Conservation (phyloP, 1,140 invertebrate species). For the Bactericera cockerelli region DNA sequence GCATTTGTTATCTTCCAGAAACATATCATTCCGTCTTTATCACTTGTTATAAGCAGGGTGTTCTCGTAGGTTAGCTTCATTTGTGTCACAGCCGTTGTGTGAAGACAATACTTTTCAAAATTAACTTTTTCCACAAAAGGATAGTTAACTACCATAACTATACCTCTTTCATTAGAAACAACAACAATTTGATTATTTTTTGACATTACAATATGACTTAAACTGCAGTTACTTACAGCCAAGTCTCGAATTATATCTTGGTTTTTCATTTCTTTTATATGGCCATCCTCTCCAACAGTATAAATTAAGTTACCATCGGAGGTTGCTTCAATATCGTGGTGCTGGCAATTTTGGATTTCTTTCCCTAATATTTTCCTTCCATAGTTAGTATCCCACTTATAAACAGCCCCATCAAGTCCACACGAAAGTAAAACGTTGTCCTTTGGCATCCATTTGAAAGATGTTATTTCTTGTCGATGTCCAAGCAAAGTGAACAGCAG, state of each 20-base stretch:
- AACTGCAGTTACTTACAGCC: not conserved
- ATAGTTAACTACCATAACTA: not conserved
- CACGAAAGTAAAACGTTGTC: conserved; percentile 63
- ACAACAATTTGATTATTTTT: conserved; percentile 2
- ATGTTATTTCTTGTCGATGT: conserved; percentile 32
- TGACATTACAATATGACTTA: not conserved
- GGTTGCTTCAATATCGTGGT: conserved; percentile 41
- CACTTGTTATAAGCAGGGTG: not conserved
- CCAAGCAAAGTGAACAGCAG: not conserved
- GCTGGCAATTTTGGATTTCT: conserved; percentile 47
- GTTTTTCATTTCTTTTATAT: conserved; percentile 52
- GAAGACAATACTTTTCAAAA: not conserved
- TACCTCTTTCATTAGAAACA: not conserved
- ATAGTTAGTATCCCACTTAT: conserved; percentile 69
- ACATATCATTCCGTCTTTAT: not conserved
- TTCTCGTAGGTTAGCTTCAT: not conserved
- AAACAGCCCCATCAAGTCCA: conserved; percentile 73
- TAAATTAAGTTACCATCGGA: conserved; percentile 51
- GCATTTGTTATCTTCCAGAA: not conserved
- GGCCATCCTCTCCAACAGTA: conserved; percentile 55
- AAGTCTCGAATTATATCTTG: conserved; percentile 14
- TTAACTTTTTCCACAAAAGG: not conserved
- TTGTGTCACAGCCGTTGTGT: not conserved
- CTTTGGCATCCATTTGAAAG: conserved; percentile 55
- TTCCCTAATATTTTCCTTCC: conserved; percentile 54